Evolutionary conservation across 2,113 vertebrate species (phyloP).

Genomic region (Ploceus nigricollis): DNA sequence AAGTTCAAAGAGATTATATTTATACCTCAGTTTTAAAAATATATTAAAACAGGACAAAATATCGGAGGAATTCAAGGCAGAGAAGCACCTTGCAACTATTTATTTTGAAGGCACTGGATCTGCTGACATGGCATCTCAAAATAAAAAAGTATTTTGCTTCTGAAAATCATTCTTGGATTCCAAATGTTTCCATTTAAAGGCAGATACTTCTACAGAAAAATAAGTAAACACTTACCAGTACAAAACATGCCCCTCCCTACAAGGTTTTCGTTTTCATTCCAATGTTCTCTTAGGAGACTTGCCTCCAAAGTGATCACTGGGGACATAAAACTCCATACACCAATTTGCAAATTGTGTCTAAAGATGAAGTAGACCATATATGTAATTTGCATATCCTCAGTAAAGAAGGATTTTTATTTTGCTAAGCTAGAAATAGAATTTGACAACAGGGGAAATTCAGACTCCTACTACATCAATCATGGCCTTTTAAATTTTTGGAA

Average conservation of each 20-base stretch:
- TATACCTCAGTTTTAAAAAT: background rate
- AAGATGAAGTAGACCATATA: background rate
- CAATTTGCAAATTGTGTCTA: background rate
- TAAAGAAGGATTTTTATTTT: background rate
- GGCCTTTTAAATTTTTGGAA: background rate
- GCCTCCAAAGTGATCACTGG: background rate
- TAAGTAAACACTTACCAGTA: background rate
- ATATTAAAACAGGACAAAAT: background rate
- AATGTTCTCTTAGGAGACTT: background rate
- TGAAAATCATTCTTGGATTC: background rate
- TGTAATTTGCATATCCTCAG: background rate
- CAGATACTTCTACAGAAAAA: background rate
- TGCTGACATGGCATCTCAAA: background rate
- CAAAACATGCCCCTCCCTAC: background rate
- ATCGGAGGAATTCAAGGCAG: conserved; percentile 23
- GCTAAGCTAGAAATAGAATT: background rate
- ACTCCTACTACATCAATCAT: background rate
- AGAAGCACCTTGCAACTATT: conserved; percentile 49
- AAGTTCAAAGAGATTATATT: conserved; percentile 35
- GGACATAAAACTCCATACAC: background rate
- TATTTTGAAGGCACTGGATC: background rate
- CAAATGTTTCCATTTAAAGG: background rate
- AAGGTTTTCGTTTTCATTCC: background rate
- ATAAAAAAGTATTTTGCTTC: background rate
- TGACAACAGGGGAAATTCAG: background rate